Evolutionary conservation across 2,797 vertebrate species (phyloP).

Genomic region (Pachyuromys duprasi): DNA sequence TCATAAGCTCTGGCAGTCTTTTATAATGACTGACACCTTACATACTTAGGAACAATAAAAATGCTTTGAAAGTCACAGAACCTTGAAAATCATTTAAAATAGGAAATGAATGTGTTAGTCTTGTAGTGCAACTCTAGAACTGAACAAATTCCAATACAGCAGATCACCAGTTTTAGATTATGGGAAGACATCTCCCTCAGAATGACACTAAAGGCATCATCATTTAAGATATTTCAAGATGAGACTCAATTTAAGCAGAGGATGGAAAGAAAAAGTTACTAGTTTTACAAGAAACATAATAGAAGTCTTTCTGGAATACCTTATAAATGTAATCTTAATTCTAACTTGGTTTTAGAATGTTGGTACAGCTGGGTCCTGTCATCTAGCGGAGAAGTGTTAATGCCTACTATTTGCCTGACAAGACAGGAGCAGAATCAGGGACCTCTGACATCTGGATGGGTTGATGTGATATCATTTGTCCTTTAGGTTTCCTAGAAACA

Average conservation of each 20-base stretch:
- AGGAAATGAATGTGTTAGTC: background rate
- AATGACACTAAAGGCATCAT: background rate
- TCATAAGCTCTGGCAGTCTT: background rate
- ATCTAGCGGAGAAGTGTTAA: background rate
- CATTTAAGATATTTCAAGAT: background rate
- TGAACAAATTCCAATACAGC: background rate
- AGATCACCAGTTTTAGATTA: background rate
- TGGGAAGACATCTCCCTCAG: background rate
- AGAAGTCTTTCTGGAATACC: background rate
- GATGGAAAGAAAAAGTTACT: background rate
- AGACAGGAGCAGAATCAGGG: background rate
- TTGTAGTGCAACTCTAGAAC: constrained; percentile 1
- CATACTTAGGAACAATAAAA: background rate
- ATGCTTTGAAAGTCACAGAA: background rate
- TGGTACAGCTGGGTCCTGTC: background rate
- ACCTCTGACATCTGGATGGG: constrained; percentile 30
- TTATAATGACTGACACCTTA: background rate
- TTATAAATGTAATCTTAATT: constrained; percentile 31
- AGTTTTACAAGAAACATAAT: background rate
- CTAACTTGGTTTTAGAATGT: background rate
- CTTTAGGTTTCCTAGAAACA: constrained; percentile 38
- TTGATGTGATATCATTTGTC: constrained; percentile 55
- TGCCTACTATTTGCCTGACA: constrained; percentile 54
- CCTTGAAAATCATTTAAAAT: constrained; percentile 1
- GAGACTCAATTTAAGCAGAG: background rate